A percentile compares a stretch with the other conserved stretches of the same genome.
phyloP scores from a whole-genome alignment of 2,113 vertebrate species.

The Thermophis baileyi region DNA sequence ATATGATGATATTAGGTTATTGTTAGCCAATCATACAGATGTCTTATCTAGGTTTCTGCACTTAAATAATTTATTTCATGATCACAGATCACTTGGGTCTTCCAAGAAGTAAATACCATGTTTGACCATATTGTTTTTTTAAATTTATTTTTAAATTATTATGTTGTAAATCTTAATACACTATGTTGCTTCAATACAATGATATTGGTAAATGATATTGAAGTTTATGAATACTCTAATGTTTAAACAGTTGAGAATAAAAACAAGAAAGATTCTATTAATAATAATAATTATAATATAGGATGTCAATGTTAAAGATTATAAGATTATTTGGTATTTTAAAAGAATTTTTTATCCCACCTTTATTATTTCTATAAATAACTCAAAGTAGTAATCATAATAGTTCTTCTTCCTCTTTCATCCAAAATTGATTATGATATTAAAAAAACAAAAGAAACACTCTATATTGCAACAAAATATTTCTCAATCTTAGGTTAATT shows the following conservation, averaged over 20 bases:
- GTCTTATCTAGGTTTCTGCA: not conserved
- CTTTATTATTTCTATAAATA: too few relatives aligned
- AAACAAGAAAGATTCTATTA: not conserved
- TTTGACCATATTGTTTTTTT: not conserved
- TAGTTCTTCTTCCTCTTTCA: not conserved
- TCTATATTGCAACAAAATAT: not conserved
- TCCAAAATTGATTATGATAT: not conserved
- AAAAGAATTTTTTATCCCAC: too few relatives aligned
- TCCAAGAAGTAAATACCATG: not conserved
- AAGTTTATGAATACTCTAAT: not conserved
- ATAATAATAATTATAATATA: not conserved
- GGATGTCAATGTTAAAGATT: not conserved
- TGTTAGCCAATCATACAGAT: not conserved
- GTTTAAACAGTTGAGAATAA: not conserved
- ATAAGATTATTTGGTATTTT: not conserved
- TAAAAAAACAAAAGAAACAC: not conserved
- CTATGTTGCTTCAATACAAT: not conserved
- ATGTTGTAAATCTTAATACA: not conserved
- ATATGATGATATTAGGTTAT: not conserved
- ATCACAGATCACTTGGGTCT: not conserved
- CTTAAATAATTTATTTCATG: not conserved
- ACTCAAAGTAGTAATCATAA: too few relatives aligned
- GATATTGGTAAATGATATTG: too few relatives aligned
- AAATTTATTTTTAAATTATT: not conserved
- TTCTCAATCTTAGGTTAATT: not conserved